Evolutionary conservation across 2,797 vertebrate genomes (phyloP), one percentile per base, ranked within the genome.

Genomic region (Tiaroga cobitis): DNA sequence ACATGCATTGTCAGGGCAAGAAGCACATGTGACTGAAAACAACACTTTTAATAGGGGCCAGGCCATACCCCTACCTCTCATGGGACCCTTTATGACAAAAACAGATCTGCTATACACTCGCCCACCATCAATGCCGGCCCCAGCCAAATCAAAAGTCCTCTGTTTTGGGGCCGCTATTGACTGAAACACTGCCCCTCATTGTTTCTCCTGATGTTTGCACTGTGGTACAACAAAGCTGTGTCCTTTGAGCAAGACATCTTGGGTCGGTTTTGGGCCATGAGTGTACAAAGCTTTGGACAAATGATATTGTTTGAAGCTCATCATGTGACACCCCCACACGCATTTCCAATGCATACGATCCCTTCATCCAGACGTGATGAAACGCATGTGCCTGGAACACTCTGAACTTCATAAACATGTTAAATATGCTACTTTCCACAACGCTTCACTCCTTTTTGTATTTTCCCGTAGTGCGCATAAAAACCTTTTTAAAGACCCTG

Each of bases 1-100:
- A 90, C 91, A 89, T 92, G 91, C 92, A 93, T 95, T 95, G 94
- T 95, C 92, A 92, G 90, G 78, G n/a, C 90, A 69, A 89, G 87
- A 88, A 86, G 91, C 90, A 90, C 95, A 95, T 94, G 94, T 95
- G 94, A 95, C 93, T 92, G 89, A 92, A 91, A 93, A 92, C 94
- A 93, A 94, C 92, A 92, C 26, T 32, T 81, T 86, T 85, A 74
- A 80, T 67, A 37, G 67, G 41, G 87, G 56, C 69, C 49, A 80
- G n/a, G 65, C 72, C 77, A 61, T 77, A 73, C 67, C 75, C 24
- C 78, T 82, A 34, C 61, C 72, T 74, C 85, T 70, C 82, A 81
- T 65, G 85, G 75, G 87, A 91, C 89, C 86, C 84, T 91, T 59
- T 91, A 93, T 93, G 91, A 89, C 26, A 37, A 89, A 93, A 92